These are phyloP conservation scores for Semaprochilodus insignis DNA, from an alignment of 2,797 vertebrate species.

Conservation along the genomic window DNA sequence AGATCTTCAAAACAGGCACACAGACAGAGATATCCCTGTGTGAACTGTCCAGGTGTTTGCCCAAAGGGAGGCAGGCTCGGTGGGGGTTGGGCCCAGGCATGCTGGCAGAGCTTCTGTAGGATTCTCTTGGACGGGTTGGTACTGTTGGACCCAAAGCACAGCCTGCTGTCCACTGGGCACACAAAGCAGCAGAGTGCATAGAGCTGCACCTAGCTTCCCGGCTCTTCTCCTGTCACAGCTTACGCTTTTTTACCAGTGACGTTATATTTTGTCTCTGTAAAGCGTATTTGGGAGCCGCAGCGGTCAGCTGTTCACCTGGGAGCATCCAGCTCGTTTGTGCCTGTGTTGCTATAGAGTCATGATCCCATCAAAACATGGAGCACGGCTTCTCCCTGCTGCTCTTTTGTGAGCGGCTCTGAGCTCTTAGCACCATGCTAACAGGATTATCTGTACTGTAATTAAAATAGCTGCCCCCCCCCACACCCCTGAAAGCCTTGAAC, in stretches of 20 bases:
- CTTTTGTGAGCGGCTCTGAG: constrained; percentile 45
- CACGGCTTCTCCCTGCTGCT: constrained; percentile 42
- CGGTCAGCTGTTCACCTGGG: background rate
- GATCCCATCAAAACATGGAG: constrained; percentile 41
- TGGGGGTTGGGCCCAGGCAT: background rate
- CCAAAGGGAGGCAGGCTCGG: constrained; percentile 55
- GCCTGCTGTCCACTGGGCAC: background rate
- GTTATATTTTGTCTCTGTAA: constrained; percentile 45
- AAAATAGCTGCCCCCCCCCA: constrained; percentile 29
- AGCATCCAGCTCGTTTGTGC: constrained; percentile 26
- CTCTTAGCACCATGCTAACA: constrained; percentile 43
- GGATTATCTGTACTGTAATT: constrained; percentile 57
- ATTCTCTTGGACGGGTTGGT: constrained; percentile 23
- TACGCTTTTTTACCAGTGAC: background rate
- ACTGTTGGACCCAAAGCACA: constrained; percentile 3
- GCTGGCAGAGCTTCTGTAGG: constrained; percentile 35
- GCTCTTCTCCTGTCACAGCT: background rate
- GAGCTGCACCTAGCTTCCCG: background rate
- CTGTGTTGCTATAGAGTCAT: constrained; percentile 39
- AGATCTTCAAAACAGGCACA: constrained; percentile 20
- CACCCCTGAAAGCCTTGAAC: background rate
- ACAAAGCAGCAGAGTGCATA: background rate
- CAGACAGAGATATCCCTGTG: constrained; percentile 30
- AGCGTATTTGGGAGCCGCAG: constrained; percentile 21
- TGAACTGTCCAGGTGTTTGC: constrained; percentile 62